Base-by-base conservation (phyloP, 2,797 vertebrate species). In the Trachops cirrhosus region DNA sequence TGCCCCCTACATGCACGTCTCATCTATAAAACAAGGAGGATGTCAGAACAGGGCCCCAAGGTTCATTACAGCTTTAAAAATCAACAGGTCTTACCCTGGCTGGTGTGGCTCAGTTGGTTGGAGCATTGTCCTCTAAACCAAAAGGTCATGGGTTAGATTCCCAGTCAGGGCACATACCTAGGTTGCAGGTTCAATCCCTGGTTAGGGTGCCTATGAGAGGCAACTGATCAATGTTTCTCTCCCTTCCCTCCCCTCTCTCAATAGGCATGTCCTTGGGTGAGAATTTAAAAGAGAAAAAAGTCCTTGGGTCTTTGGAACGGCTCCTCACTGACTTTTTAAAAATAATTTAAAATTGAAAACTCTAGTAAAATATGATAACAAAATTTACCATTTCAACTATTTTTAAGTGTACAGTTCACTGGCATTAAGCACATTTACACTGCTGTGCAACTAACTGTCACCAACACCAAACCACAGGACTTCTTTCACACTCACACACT, bases 281-380 rank as follows among this genome's bases (percentile, higher is more conserved):
- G 12, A 6, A 62, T 62, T 62, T 6, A 14, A 29, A 32, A 32
- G 29, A 59, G 29, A 59, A 32, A 62, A 32, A 62, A 62, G 29
- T 15, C 29, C 59, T 62, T 64, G 2, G 37, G 29, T 70, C 59
- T 92, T 89, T 86, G 86, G 64, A 44, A 6, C 74, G 52, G 9
- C 26, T 84, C 9, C 48, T 6, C 10, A 44, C 32, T 26, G 22
- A 44, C 12, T 83, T 78, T 57, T 37, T 29, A 44, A 70, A 64
- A 64, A 64, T 32, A n/a, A 74, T 14, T 89, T 80, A n/a, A 67
- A 52, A 29, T 77, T 9, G 44, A 34, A 84, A 91, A 91, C 9
- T 57, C 54, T 19, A 37, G 11, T 73, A 32, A 73, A 59, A 73
- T 37, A 6, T 32, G 74, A 68, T 48, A 34, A 78, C 52, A 16